phyloP scores from a whole-genome alignment of 2,113 vertebrate species.

The Dasyprocta punctata region DNA sequence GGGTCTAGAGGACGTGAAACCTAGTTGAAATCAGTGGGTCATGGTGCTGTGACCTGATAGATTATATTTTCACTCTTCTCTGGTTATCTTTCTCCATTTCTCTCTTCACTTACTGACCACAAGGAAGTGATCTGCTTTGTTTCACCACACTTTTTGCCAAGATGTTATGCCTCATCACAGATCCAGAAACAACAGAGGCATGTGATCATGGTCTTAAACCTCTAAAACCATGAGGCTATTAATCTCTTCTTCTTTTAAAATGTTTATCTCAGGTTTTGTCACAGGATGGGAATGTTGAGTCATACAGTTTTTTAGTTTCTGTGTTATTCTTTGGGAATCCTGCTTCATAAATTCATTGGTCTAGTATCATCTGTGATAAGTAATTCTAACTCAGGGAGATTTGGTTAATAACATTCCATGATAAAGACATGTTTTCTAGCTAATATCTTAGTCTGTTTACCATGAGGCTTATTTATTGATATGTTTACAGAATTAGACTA shows the following conservation, averaged over 20 bases:
- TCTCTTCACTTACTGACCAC: not conserved
- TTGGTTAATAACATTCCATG: not conserved
- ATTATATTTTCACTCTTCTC: not conserved
- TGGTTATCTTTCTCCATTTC: not conserved
- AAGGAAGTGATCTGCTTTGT: not conserved
- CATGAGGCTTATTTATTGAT: not conserved
- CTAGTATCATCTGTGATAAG: not conserved
- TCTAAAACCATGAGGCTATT: not conserved
- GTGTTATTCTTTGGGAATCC: not conserved
- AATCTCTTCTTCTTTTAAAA: not conserved
- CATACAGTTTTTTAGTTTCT: not conserved
- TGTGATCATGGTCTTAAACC: not conserved
- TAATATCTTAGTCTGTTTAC: not conserved
- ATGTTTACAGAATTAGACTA: not conserved
- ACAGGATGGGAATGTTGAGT: not conserved
- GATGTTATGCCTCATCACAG: not conserved
- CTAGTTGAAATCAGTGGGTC: not conserved
- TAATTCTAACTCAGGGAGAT: not conserved
- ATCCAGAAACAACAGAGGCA: not conserved
- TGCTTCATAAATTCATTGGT: not conserved
- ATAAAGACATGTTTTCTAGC: not conserved
- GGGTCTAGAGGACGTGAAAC: not conserved
- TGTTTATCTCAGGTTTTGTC: not conserved
- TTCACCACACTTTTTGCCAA: not conserved
- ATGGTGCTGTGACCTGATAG: not conserved